phyloP scores from a whole-genome alignment of 1,140 invertebrate species.

The Trichonephila inaurata region DNA sequence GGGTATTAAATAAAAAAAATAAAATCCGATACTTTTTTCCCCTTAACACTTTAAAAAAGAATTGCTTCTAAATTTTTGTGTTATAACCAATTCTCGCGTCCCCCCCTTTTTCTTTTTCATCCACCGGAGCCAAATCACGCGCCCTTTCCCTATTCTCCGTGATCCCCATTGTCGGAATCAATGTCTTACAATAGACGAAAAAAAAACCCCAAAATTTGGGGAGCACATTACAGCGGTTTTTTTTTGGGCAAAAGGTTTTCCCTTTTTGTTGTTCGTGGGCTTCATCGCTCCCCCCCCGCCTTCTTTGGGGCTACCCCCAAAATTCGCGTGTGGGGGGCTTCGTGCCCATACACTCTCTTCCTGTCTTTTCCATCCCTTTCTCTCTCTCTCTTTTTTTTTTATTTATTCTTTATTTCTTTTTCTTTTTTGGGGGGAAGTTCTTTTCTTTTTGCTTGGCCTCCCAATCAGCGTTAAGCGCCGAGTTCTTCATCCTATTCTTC shows the following conservation, averaged over 20 bases:
- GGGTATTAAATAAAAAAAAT: too few relatives aligned
- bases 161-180: conserved; percentile 19
- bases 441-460: conserved; percentile 55
- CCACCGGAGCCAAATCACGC: conserved; percentile 6
- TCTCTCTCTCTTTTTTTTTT: not conserved
- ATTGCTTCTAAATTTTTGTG: too few relatives aligned
- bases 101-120: too few relatives aligned
- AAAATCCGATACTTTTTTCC: too few relatives aligned
- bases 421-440: not conserved
- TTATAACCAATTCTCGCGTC: too few relatives aligned
- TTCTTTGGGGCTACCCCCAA: not conserved
- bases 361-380: not conserved
- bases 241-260: not conserved
- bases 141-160: not conserved
- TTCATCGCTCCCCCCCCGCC: not conserved
- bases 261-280: not conserved
- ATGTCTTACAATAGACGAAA: not conserved
- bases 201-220: conserved; percentile 23
- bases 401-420: not conserved
- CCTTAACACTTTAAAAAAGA: too few relatives aligned
- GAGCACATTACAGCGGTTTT: conserved; percentile 17
- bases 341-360: conserved; percentile 16
- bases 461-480: conserved; percentile 69
- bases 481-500: conserved; percentile 70
- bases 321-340: conserved; percentile 4